Base-by-base conservation (phyloP, 2,888 invertebrate species). In the Agrotis clavis region DNA sequence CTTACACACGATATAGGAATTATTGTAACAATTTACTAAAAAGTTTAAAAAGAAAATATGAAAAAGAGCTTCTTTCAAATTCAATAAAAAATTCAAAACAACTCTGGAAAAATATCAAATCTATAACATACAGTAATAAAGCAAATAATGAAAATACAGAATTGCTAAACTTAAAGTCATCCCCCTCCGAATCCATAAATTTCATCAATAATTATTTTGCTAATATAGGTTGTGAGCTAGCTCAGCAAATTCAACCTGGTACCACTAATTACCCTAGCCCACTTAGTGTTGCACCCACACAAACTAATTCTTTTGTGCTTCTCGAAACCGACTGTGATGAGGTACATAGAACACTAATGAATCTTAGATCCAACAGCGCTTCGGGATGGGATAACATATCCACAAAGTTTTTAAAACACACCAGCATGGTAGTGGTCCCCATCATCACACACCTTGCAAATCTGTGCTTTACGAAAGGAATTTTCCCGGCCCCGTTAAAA, bases 91-190 rank as follows among this genome's bases (percentile, higher is more conserved):
- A 66, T n/a, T 19, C 19, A 16, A 67, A 60, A 45, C 25, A 35
- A 53, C 51, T 67, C 1, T 67, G 67, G 67, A 53, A 59, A 60
- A 67, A 59, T 41, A 67, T 67, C 16, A 67, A 67, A 60, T 19
- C 45, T 19, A 35, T 67, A 41, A 60, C 67, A 25, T 59, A 67
- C 35, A 47, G 56, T 47, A 41, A 57, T 47, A 57, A 57, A 57
- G 25, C 14, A 21, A 25, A 66, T n/a, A 57, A 47, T 57, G 14
- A 47, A 25, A 56, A 66, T 19, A 25, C 30, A 47, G 66, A 66
- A 57, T 48, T 66, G n/a, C 41, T 56, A 48, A 45, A 66, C 19
- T 48, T 66, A n/a, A 56, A 57, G 18, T 18, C 54, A 14, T 14
- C 45, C 14, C 45, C 45, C 45, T 45, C 45, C 14, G 45, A 45